A percentile compares a stretch with the other conserved stretches of the same genome.
phyloP scores from a whole-genome alignment of 2,888 invertebrate genomes.

The Drosophila monieri region DNA sequence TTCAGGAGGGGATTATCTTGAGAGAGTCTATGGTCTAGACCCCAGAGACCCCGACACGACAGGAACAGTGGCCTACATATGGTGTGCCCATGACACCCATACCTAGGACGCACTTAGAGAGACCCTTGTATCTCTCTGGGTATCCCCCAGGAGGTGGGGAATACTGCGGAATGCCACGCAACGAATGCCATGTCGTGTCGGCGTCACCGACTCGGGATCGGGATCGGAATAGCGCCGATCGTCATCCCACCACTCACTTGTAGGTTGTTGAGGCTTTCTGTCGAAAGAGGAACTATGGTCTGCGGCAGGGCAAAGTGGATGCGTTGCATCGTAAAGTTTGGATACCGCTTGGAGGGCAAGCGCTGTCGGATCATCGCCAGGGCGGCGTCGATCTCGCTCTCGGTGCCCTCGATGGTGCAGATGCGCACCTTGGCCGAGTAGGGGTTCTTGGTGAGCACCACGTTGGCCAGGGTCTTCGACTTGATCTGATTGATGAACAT shows the following conservation, averaged over 20 bases:
- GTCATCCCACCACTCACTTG: constrained; percentile 82
- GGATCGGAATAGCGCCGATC: background rate
- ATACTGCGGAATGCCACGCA: constrained; percentile 7
- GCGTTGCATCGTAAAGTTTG: constrained; percentile 89
- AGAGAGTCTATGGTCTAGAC: too few relatives aligned
- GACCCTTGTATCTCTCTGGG: constrained; percentile 12
- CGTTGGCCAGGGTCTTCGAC: constrained; percentile 90
- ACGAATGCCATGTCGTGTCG: constrained; percentile 28
- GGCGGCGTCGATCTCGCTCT: constrained; percentile 91
- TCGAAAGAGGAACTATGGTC: constrained; percentile 82
- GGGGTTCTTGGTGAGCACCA: constrained; percentile 90
- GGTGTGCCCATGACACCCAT: background rate
- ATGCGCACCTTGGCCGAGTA: constrained; percentile 90
- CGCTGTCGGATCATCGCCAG: constrained; percentile 92
- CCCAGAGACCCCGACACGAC: constrained; percentile 18
- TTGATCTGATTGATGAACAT: constrained; percentile 92
- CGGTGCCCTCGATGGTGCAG: constrained; percentile 92
- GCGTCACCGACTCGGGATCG: background rate
- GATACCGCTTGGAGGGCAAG: constrained; percentile 92
- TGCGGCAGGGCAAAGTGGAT: constrained; percentile 82
- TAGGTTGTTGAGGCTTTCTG: constrained; percentile 82
- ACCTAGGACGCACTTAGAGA: constrained; percentile 19
- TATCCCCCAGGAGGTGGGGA: constrained; percentile 10
- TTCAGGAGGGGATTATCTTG: too few relatives aligned
- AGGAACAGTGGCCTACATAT: constrained; percentile 12